Evolutionary conservation across 2,888 invertebrate genomes (phyloP).

Genomic region (Sphinx pinastri): DNA sequence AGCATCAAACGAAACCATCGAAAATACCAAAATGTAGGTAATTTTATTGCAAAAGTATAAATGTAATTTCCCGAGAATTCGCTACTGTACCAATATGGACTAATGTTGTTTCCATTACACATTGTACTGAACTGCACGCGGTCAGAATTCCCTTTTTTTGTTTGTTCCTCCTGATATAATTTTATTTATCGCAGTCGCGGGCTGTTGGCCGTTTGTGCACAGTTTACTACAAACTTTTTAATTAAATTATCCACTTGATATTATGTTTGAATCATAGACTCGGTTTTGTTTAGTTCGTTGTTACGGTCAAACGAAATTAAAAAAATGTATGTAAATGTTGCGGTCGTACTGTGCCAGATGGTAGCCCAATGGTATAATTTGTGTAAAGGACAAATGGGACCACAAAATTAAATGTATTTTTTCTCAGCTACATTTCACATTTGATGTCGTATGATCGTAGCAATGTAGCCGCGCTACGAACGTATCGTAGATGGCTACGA

Average conservation of each 20-base stretch:
- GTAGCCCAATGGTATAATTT: background rate
- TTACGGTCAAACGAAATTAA: constrained; percentile 16
- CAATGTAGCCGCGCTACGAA: constrained; percentile 6
- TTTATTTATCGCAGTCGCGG: constrained; percentile 72
- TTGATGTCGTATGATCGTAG: background rate
- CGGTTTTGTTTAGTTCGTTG: constrained; percentile 34
- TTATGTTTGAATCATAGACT: constrained; percentile 37
- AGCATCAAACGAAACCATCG: background rate
- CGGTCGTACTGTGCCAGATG: background rate
- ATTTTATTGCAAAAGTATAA: background rate
- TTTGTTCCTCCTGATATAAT: constrained; percentile 60
- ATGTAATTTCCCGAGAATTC: background rate
- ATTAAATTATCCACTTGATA: constrained; percentile 75
- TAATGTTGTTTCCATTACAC: constrained; percentile 43
- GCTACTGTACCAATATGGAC: constrained; percentile 40
- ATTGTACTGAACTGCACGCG: constrained; percentile 36
- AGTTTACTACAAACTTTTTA: constrained; percentile 68
- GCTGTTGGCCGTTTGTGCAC: constrained; percentile 52
- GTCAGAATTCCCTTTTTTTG: constrained; percentile 45
- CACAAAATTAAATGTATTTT: background rate
- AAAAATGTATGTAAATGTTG: background rate
- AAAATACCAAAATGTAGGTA: background rate
- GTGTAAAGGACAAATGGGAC: background rate
- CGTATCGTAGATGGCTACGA: background rate
- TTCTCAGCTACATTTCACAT: background rate